A percentile compares a stretch with the other conserved stretches of the same genome.
Evolutionary conservation across 2,797 vertebrate species (phyloP).

Genomic region (Mormyrus hasselquistii): DNA sequence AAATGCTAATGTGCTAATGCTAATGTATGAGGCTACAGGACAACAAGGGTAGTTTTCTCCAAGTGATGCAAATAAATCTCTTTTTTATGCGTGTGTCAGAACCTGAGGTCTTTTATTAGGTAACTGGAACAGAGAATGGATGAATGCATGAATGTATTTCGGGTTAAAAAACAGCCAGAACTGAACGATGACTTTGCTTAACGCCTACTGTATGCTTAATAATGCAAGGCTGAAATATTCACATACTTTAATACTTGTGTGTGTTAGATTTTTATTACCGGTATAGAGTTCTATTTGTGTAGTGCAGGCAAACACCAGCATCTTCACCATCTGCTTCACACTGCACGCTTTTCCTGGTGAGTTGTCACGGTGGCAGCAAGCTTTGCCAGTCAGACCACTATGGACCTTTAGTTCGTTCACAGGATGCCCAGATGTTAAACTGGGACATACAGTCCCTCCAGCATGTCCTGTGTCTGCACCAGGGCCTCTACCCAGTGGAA

Average conservation of each 20-base stretch:
- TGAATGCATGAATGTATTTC: background rate
- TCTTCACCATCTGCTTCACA: background rate
- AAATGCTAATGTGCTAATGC: background rate
- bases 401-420: background rate
- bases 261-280: background rate
- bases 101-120: background rate
- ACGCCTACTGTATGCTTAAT: background rate
- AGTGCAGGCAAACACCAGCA: background rate
- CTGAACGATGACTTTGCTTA: background rate
- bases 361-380: background rate
- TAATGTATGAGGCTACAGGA: background rate
- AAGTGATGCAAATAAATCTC: background rate
- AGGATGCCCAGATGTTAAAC: background rate
- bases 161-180: background rate
- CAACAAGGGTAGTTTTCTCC: background rate
- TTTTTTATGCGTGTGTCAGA: background rate
- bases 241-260: background rate
- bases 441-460: background rate
- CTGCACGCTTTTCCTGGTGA: background rate
- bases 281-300: background rate
- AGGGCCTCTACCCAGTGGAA: background rate
- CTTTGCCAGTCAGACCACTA: background rate
- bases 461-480: background rate
- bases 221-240: background rate
- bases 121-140: background rate